Evolutionary conservation across 2,113 vertebrate genomes (phyloP).

Genomic region (Microcebus griseorufus): DNA sequence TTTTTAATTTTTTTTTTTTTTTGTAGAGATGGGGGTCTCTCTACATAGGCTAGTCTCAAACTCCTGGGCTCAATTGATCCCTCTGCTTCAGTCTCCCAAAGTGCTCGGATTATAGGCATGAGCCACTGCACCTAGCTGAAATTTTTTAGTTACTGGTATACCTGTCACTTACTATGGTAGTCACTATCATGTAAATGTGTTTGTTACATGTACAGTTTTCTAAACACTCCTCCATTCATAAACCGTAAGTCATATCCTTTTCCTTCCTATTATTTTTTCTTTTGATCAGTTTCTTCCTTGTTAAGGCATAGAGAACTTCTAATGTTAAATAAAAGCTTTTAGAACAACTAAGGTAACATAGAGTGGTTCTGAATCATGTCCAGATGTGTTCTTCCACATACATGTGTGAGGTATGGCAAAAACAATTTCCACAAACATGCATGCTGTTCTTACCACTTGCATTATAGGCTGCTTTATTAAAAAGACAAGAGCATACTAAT

Average conservation of each 20-base stretch:
- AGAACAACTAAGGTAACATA: neutral
- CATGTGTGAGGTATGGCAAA: conserved; percentile 52
- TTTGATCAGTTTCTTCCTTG: neutral
- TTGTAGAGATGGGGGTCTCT: too few relatives aligned
- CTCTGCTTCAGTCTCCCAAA: too few relatives aligned
- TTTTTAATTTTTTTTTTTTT: too few relatives aligned
- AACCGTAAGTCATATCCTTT: neutral
- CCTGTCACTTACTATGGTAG: neutral
- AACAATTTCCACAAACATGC: conserved; percentile 60
- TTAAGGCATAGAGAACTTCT: neutral
- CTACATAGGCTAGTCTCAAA: too few relatives aligned
- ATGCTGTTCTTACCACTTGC: conserved; percentile 74
- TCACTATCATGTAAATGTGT: neutral
- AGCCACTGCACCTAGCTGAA: too few relatives aligned
- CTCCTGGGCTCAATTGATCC: too few relatives aligned
- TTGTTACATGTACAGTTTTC: neutral
- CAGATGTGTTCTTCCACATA: conserved; percentile 45
- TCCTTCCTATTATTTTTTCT: neutral
- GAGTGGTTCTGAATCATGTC: conserved; percentile 16
- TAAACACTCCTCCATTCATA: neutral
- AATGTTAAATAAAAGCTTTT: neutral
- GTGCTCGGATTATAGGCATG: too few relatives aligned
- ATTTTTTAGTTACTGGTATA: neutral
- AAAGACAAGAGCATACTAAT: conserved; percentile 69
- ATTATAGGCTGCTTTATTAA: conserved; percentile 67